Percentiles rank a stretch among this genome's conserved stretches.
Evolutionary conservation across 2,113 vertebrate genomes (phyloP).

Genomic region (Elephas maximus): DNA sequence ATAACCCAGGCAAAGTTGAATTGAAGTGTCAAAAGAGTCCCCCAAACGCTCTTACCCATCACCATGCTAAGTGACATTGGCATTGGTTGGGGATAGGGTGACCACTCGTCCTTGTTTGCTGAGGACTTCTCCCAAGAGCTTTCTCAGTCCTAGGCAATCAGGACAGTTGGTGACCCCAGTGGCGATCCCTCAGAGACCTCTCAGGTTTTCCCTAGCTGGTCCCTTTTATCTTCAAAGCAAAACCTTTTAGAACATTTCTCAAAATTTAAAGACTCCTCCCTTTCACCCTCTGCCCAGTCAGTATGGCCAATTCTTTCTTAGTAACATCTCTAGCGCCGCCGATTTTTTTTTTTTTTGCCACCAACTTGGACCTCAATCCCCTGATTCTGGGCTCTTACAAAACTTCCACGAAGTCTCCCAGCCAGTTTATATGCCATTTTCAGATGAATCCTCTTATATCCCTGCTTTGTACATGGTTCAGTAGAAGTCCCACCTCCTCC

Average conservation of each 20-base stretch:
- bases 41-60: neutral
- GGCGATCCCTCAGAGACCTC: neutral
- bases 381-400: neutral
- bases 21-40: neutral
- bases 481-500: neutral
- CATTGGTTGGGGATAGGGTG: neutral
- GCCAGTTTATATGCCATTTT: neutral
- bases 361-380: neutral
- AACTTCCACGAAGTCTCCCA: neutral
- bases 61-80: neutral
- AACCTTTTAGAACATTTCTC: conserved; percentile 35
- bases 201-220: neutral
- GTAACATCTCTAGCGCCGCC: neutral
- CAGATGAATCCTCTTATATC: neutral
- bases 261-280: neutral
- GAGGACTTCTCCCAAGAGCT: neutral
- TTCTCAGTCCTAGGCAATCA: neutral
- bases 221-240: conserved; percentile 44
- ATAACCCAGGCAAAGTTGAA: conserved; percentile 7
- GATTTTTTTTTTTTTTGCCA: neutral
- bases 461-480: neutral
- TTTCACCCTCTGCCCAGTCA: conserved; percentile 18
- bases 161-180: neutral
- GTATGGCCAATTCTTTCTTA: conserved; percentile 16
- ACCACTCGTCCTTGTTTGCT: neutral